A percentile compares a stretch with the other conserved stretches of the same genome.
Evolutionary conservation across 2,797 vertebrate genomes (phyloP).

Genomic region (Sebastes oblongus): DNA sequence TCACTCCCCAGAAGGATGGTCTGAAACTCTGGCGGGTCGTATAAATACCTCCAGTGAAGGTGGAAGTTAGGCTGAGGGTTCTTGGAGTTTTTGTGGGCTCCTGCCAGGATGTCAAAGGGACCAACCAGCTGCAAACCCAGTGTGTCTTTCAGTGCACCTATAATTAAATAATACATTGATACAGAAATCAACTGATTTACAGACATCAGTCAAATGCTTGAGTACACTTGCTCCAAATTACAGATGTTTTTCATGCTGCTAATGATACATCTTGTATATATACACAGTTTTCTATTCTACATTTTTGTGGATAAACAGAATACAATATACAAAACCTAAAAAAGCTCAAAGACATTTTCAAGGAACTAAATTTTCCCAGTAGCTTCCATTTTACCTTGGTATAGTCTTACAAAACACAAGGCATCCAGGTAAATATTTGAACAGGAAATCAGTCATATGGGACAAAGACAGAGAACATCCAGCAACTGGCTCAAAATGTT

Average conservation of each 20-base stretch:
- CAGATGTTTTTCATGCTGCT: not conserved
- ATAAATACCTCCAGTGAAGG: slow-evolving; percentile 96
- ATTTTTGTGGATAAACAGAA: not conserved
- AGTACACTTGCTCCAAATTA: not conserved
- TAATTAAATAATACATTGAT: not conserved
- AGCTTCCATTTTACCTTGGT: not conserved
- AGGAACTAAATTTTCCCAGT: not conserved
- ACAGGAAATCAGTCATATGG: not conserved
- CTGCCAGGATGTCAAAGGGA: slow-evolving; percentile 92
- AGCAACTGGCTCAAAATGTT: not conserved
- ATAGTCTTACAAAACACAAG: not conserved
- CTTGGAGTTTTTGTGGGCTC: slow-evolving; percentile 85
- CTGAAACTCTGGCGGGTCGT: slow-evolving; percentile 97
- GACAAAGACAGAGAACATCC: not conserved
- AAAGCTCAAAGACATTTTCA: not conserved
- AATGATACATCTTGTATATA: too few relatives aligned
- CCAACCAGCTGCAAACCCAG: slow-evolving; percentile 91
- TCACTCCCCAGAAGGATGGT: slow-evolving; percentile 87
- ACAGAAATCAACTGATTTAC: not conserved
- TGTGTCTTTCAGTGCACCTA: slow-evolving; percentile 86
- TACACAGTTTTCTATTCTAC: not conserved
- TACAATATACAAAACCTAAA: not conserved
- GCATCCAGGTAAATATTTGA: not conserved
- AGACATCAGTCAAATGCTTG: not conserved
- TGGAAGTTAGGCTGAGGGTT: slow-evolving; percentile 84